Evolutionary conservation across 2,113 vertebrate genomes (phyloP).

Genomic region (Rafetus swinhoei): DNA sequence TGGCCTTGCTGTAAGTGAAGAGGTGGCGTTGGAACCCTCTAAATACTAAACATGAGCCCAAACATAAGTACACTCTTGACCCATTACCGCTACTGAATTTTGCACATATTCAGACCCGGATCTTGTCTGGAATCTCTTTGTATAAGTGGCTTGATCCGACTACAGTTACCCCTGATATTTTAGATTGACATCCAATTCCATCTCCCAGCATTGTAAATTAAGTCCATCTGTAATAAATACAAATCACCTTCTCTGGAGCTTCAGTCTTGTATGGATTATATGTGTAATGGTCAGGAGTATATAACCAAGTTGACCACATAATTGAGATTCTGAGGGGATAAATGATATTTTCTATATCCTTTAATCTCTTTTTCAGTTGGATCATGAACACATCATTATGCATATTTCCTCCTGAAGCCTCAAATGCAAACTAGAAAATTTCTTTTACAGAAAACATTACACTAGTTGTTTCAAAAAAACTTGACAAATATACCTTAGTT

Average conservation of each 20-base stretch:
- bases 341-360: no score
- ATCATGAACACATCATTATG: no score
- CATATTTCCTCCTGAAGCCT: no score
- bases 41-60: neutral
- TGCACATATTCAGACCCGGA: neutral
- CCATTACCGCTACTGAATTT: neutral
- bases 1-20: neutral
- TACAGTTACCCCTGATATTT: neutral
- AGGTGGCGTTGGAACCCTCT: neutral
- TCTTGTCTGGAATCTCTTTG: neutral
- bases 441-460: neutral
- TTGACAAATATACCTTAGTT: neutral
- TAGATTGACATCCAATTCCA: neutral
- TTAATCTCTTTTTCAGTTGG: no score
- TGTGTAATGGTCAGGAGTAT: no score
- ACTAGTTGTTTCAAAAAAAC: neutral
- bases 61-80: neutral
- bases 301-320: no score
- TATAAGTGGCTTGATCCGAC: neutral
- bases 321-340: no score
- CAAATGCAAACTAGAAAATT: no score
- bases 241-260: neutral
- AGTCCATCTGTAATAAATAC: neutral
- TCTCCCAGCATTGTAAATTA: neutral
- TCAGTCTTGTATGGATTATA: no score